Conservation (phyloP, 2,797 vertebrate species). For the Chromis chromis region DNA sequence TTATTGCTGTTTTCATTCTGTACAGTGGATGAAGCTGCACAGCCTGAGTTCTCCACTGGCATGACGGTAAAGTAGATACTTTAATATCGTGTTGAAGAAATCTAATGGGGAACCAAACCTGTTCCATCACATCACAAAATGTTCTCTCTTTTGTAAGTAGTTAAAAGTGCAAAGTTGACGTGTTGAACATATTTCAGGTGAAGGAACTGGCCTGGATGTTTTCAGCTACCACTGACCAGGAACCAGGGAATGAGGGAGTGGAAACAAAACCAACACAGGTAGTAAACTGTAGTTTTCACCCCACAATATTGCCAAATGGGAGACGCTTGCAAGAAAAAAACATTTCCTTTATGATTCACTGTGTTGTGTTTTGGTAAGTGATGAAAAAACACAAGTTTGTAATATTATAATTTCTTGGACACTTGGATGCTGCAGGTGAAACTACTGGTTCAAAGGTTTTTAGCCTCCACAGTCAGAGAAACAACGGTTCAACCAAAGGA, state of each 20-base stretch:
- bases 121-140: too few relatives aligned
- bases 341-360: too few relatives aligned
- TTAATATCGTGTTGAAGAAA: too few relatives aligned
- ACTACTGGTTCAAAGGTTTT: neutral
- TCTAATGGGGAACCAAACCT: too few relatives aligned
- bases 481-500: neutral
- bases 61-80: conserved; percentile 15
- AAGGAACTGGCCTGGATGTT: conserved; percentile 34
- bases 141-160: too few relatives aligned
- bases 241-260: neutral
- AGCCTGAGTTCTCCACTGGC: neutral
- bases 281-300: too few relatives aligned
- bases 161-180: too few relatives aligned
- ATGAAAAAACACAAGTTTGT: neutral
- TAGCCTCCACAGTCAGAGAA: neutral
- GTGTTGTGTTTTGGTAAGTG: neutral
- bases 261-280: conserved; percentile 8
- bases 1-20: neutral
- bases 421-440: too few relatives aligned
- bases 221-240: neutral
- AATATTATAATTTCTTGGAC: too few relatives aligned
- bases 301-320: too few relatives aligned
- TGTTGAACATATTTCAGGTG: conserved; percentile 28
- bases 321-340: too few relatives aligned
- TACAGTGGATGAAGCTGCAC: conserved; percentile 8